Evolutionary conservation across 2,113 vertebrate species (phyloP).

Genomic region (Dromaius novaehollandiae): DNA sequence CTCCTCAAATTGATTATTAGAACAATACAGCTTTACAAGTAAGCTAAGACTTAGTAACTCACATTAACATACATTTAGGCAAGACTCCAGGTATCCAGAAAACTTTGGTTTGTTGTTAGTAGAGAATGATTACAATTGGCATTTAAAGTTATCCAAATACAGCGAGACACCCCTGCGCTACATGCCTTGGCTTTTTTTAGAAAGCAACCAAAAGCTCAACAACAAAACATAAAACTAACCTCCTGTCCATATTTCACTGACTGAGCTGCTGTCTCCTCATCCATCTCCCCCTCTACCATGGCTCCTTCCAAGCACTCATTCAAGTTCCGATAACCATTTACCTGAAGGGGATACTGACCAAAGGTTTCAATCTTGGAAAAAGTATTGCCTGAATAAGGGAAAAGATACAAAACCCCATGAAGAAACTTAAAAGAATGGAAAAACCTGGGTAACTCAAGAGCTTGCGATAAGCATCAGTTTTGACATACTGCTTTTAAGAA

Average conservation of each 20-base stretch:
- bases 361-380: constrained; percentile 94
- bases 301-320: constrained; percentile 94
- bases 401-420: not conserved
- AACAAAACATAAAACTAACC: constrained; percentile 73
- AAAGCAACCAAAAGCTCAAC: not conserved
- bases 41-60: not conserved
- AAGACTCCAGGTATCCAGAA: not conserved
- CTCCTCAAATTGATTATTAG: not conserved
- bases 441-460: not conserved
- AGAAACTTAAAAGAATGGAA: not conserved
- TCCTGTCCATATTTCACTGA: constrained; percentile 83
- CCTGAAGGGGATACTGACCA: constrained; percentile 96
- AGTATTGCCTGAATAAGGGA: constrained; percentile 80
- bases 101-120: not conserved
- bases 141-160: not conserved
- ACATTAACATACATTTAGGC: fast-evolving
- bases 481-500: not conserved
- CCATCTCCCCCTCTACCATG: constrained; percentile 93
- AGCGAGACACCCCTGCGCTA: not conserved
- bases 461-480: not conserved
- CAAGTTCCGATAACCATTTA: constrained; percentile 93
- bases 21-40: not conserved
- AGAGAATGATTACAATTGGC: not conserved
- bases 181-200: not conserved
- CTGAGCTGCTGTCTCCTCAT: constrained; percentile 79